Percentiles rank a stretch among this genome's conserved stretches.
Evolutionary conservation across 2,797 vertebrate species (phyloP).

Genomic region (Ibycter americanus): DNA sequence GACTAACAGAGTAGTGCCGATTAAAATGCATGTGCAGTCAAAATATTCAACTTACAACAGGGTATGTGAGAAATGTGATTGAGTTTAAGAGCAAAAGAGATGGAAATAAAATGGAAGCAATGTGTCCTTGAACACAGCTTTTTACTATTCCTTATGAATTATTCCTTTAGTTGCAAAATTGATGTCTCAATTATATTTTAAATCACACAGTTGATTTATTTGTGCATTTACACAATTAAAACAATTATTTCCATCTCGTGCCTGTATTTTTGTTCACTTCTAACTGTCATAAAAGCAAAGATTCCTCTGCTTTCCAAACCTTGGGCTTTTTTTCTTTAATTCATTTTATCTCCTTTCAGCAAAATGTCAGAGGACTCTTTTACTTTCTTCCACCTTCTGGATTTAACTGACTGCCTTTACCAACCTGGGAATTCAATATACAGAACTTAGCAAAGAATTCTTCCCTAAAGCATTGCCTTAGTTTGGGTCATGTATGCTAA

Average conservation of each 20-base stretch:
- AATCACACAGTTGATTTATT: background rate
- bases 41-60: background rate
- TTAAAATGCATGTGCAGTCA: background rate
- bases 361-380: background rate
- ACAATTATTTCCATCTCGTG: background rate
- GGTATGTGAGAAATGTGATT: background rate
- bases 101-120: background rate
- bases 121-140: background rate
- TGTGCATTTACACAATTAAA: background rate
- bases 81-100: background rate
- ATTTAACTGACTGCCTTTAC: background rate
- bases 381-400: background rate
- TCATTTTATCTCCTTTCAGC: background rate
- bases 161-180: background rate
- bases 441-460: background rate
- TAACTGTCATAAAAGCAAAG: background rate
- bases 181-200: background rate
- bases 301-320: background rate
- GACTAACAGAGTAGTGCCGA: background rate
- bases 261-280: background rate
- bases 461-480: background rate
- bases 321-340: background rate
- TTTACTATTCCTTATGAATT: background rate
- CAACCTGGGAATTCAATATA: background rate
- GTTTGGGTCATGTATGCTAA: background rate